phyloP scores from a whole-genome alignment of 2,113 vertebrate genomes.

The Amphilophus citrinellus region DNA sequence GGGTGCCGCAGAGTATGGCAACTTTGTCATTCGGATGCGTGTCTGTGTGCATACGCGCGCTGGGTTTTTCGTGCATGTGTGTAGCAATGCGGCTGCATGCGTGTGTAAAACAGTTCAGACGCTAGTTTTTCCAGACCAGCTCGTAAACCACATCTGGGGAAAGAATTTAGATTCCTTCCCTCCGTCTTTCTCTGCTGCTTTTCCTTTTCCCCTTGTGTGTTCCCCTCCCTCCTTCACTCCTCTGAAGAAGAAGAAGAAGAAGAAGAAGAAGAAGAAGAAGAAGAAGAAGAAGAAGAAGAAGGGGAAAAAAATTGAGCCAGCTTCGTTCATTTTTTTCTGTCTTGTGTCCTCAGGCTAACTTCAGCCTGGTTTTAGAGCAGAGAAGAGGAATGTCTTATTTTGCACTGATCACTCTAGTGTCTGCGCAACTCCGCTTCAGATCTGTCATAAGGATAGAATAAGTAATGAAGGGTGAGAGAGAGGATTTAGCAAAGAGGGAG shows the following conservation, averaged over 20 bases:
- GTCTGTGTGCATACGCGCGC: conserved; percentile 35
- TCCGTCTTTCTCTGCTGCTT: conserved; percentile 66
- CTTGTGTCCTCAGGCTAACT: conserved; percentile 74
- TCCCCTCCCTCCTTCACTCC: conserved; percentile 60
- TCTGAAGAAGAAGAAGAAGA: conserved; percentile 46
- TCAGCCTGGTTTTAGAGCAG: conserved; percentile 67
- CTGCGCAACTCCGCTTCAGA: conserved; percentile 47
- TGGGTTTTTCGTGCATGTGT: conserved; percentile 44
- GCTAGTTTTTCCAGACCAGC: conserved; percentile 78
- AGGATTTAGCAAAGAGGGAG: conserved; percentile 38
- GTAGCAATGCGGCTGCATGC: conserved; percentile 60
- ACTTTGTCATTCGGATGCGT: conserved; percentile 50
- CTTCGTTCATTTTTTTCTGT: conserved; percentile 67
- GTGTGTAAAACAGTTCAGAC: conserved; percentile 78
- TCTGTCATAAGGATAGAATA: conserved; percentile 36
- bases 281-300: conserved; percentile 25
- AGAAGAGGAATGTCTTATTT: conserved; percentile 71
- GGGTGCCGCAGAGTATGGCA: conserved; percentile 45
- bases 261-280: not conserved
- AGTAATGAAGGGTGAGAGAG: conserved; percentile 24
- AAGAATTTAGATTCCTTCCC: conserved; percentile 82
- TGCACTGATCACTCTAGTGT: conserved; percentile 57
- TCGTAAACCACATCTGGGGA: conserved; percentile 84
- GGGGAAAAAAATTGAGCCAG: conserved; percentile 61
- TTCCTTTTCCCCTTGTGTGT: conserved; percentile 57